Base-by-base conservation (phyloP, 2,888 invertebrate genomes). In the Melieria picta region DNA sequence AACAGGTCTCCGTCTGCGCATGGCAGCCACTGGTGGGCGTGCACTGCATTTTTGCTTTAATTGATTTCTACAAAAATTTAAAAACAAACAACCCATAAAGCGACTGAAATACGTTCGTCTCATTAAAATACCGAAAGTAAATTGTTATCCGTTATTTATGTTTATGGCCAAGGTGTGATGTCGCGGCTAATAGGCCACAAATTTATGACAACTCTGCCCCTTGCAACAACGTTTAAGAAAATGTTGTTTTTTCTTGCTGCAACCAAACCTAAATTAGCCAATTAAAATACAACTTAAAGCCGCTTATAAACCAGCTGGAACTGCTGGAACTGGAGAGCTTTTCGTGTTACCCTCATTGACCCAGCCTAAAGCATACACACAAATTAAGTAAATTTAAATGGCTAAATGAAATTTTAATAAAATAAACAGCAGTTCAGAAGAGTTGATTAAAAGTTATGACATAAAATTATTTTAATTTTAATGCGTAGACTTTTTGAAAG, bases 101-200 rank as follows among this genome's bases (percentile, higher is more conserved):
- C 30, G 60, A 65, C 50, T 64, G 58, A 48, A 66, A 61, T 63
- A 58, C 57, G 30, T 62, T 66, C 62, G 45, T 47, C 58, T 67
- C 71, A 72, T 67, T 67, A 64, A 66, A 66, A 66, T 66, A 66
- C 66, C 66, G 57, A 48, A n/a, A 10, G 5, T 16, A 4, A 4
- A 16, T 56, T 30, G 55, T 57, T 11, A 64, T 65, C 64, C 52
- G 64, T 66, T 66, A 66, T 66, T 66, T 66, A 66, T 66, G 66
- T n/a, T 50, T 66, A 66, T 66, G 50, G 55, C 48, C 55, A 42
- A 46, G 47, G 16, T 7, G 16, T 58, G 30, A 48, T 7, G n/a
- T 50, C 7, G 30, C n/a, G 16, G 30, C n/a, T 66, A 65, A 58
- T 58, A 48, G 42, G 42, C n/a, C 58, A 13, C 47, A 58, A 58